A percentile compares a stretch with the other conserved stretches of the same genome.
Evolutionary conservation across 92 coral and sea anemone genomes (phyloP).

Genomic region (Palythoa grandiflora): DNA sequence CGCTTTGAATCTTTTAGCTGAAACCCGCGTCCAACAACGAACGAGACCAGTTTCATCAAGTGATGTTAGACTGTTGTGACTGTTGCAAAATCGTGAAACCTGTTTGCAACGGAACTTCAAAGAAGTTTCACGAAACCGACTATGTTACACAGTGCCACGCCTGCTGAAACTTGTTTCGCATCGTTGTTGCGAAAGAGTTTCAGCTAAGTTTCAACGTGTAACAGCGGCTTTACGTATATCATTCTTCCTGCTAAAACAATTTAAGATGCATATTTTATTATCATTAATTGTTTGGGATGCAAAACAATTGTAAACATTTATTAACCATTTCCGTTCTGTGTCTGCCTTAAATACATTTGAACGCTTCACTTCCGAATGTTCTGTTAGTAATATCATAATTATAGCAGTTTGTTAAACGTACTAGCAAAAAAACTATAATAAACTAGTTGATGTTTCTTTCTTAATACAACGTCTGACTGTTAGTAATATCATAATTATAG

Average conservation of each 20-base stretch:
- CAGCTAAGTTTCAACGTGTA: no score
- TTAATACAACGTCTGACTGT: background rate
- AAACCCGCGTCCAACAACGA: no score
- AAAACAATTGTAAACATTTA: background rate
- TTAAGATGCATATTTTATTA: background rate
- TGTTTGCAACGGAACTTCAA: no score
- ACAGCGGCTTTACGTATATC: background rate
- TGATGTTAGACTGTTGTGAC: no score
- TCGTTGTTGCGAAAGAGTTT: no score
- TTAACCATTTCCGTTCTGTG: background rate
- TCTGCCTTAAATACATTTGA: background rate
- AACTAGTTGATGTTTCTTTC: background rate
- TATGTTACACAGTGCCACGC: no score
- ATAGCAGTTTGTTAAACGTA: background rate
- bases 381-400: background rate
- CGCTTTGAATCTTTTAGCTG: no score
- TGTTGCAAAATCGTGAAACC: no score
- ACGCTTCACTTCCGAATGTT: background rate
- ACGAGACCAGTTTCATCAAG: no score
- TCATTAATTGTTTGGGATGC: background rate
- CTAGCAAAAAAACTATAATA: background rate
- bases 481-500: background rate
- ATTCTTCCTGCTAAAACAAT: background rate
- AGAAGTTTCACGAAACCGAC: no score
- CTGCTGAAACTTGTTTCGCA: no score